These are phyloP conservation scores for Tor tambroides DNA, from an alignment of 2,113 vertebrate species.

Conservation along the genomic window DNA sequence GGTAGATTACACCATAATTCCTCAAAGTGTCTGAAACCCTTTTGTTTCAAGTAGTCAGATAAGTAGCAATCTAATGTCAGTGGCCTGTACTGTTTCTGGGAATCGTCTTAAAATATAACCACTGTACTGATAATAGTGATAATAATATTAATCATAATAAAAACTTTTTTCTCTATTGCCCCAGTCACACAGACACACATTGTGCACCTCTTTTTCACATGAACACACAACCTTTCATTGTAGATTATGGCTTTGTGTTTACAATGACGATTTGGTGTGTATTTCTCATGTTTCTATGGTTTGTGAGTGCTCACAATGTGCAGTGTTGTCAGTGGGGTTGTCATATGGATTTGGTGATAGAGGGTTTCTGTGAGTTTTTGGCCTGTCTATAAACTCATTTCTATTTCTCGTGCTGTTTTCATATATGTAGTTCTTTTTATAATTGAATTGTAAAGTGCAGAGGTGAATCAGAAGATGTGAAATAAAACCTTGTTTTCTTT, in stretches of 20 bases:
- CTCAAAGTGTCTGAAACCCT: slow-evolving; percentile 12
- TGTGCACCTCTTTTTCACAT: slow-evolving; percentile 28
- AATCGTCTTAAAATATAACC: slow-evolving; percentile 13
- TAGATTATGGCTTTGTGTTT: slow-evolving; percentile 61
- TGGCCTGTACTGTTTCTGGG: slow-evolving; percentile 12
- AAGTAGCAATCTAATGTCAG: slow-evolving; percentile 38
- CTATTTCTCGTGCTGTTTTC: slow-evolving; percentile 65
- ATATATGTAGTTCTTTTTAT: slow-evolving; percentile 66
- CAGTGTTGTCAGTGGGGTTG: slow-evolving; percentile 59
- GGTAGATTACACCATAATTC: not conserved
- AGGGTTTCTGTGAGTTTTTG: slow-evolving; percentile 55
- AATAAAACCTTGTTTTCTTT: slow-evolving; percentile 68
- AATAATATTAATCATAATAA: not conserved
- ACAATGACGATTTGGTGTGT: slow-evolving; percentile 60
- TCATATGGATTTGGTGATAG: slow-evolving; percentile 58
- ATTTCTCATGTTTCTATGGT: slow-evolving; percentile 61
- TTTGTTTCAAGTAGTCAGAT: slow-evolving; percentile 23
- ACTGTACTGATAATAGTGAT: not conserved
- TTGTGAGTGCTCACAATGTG: slow-evolving; percentile 63
- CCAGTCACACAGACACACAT: not conserved
- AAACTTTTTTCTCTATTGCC: not conserved
- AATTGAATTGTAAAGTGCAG: slow-evolving; percentile 67
- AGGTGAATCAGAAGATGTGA: slow-evolving; percentile 54
- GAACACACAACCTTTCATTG: slow-evolving; percentile 40
- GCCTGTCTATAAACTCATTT: slow-evolving; percentile 55